Evolutionary conservation across 53 echinoderm and acorn worm genomes (phyloP).

Genomic region (Mesocentrotus franciscanus): DNA sequence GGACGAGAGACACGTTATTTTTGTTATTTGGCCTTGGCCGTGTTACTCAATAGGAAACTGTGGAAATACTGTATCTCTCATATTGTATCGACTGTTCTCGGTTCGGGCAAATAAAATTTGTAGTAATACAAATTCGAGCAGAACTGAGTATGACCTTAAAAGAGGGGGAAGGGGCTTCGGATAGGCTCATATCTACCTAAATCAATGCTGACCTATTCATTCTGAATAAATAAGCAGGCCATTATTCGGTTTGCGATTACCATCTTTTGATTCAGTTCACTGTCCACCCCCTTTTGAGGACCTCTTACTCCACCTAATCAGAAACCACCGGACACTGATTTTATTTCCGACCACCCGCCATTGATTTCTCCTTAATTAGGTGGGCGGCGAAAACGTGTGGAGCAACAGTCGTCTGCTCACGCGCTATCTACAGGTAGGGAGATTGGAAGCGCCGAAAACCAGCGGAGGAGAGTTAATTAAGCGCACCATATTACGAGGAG

Average conservation of each 20-base stretch:
- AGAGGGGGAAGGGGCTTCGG: not conserved
- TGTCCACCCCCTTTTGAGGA: not conserved
- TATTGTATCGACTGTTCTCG: no score
- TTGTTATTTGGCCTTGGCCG: no score
- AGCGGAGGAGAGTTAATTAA: slow-evolving; percentile 58
- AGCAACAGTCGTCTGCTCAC: slow-evolving; percentile 46
- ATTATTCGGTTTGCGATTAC: not conserved
- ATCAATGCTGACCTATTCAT: not conserved
- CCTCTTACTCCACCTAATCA: slow-evolving; percentile 38
- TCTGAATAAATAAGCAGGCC: not conserved
- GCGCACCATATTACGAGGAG: slow-evolving; percentile 22
- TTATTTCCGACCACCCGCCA: not conserved
- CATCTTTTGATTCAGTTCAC: not conserved
- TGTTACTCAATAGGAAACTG: no score
- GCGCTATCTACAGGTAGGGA: slow-evolving; percentile 43
- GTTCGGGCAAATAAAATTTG: no score
- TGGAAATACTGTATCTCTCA: no score
- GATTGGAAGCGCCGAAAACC: not conserved
- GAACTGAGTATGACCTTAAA: not conserved
- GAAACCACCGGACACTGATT: slow-evolving; percentile 8
- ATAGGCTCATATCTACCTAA: not conserved
- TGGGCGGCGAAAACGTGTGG: slow-evolving; percentile 46
- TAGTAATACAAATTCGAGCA: not conserved
- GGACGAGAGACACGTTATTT: no score
- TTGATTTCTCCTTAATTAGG: slow-evolving; percentile 54